phyloP scores from a whole-genome alignment of 1,140 invertebrate species.

The Chrysoperla carnea region DNA sequence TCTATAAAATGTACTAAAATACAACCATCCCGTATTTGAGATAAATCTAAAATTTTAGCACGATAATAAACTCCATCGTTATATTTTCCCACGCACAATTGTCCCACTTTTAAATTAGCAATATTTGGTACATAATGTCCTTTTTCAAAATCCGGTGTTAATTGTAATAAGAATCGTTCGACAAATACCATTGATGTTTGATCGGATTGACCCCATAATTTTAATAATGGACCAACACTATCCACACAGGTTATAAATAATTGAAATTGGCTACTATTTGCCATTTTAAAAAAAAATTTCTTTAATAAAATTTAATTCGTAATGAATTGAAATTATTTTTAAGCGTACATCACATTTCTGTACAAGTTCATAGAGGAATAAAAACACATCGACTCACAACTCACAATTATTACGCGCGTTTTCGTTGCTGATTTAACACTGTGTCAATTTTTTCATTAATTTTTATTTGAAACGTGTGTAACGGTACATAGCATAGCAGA shows the following conservation, averaged over 20 bases:
- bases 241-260: conserved; percentile 40
- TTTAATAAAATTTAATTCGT: too few species aligned
- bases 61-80: conserved; percentile 42
- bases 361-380: too few species aligned
- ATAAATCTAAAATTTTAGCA: conserved; percentile 30
- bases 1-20: conserved; percentile 48
- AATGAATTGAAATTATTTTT: too few species aligned
- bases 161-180: conserved; percentile 28
- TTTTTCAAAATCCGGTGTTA: conserved; percentile 26
- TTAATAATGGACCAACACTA: conserved; percentile 39
- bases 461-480: too few species aligned
- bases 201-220: conserved; percentile 41
- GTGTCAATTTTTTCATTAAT: too few species aligned
- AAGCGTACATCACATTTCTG: too few species aligned
- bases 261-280: neutral
- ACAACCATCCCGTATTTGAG: conserved; percentile 22
- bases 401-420: too few species aligned
- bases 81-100: conserved; percentile 43
- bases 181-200: conserved; percentile 30
- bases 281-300: too few species aligned
- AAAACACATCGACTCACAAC: too few species aligned
- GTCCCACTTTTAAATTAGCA: conserved; percentile 23
- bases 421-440: too few species aligned
- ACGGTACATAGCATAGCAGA: too few species aligned
- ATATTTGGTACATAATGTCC: conserved; percentile 19